phyloP scores from a whole-genome alignment of 2,797 vertebrate species.

The Tenualosa thibaudeaui region DNA sequence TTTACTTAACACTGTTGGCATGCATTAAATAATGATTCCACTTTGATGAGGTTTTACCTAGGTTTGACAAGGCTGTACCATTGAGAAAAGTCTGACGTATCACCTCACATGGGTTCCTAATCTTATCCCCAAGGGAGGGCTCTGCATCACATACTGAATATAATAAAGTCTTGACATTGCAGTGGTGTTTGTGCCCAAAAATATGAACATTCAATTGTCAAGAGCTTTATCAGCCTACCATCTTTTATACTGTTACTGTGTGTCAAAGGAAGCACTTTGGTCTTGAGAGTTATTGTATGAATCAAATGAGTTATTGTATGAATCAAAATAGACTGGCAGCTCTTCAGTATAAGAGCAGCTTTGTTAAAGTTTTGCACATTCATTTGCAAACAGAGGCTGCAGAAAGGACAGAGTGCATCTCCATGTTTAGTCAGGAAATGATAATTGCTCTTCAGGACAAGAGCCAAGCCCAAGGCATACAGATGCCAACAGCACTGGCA shows the following conservation, averaged over 20 bases:
- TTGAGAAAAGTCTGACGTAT: not conserved
- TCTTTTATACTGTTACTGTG: too few species aligned
- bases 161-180: not conserved
- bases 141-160: not conserved
- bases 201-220: too few species aligned
- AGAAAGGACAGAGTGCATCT: not conserved
- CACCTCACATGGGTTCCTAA: not conserved
- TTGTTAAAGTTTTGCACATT: not conserved
- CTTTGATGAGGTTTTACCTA: too few species aligned
- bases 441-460: not conserved
- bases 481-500: slow-evolving; percentile 2
- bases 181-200: not conserved
- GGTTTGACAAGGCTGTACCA: not conserved
- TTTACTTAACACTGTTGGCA: not conserved
- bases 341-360: not conserved
- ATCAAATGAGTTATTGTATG: not conserved
- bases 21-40: not conserved
- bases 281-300: too few species aligned
- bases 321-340: not conserved
- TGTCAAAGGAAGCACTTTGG: not conserved
- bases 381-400: not conserved
- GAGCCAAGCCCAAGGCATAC: slow-evolving; percentile 2
- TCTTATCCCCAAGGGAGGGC: too few species aligned
- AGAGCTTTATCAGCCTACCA: too few species aligned
- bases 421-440: not conserved